Conservation (phyloP, 2,113 vertebrate genomes). For the Butorides virescens region DNA sequence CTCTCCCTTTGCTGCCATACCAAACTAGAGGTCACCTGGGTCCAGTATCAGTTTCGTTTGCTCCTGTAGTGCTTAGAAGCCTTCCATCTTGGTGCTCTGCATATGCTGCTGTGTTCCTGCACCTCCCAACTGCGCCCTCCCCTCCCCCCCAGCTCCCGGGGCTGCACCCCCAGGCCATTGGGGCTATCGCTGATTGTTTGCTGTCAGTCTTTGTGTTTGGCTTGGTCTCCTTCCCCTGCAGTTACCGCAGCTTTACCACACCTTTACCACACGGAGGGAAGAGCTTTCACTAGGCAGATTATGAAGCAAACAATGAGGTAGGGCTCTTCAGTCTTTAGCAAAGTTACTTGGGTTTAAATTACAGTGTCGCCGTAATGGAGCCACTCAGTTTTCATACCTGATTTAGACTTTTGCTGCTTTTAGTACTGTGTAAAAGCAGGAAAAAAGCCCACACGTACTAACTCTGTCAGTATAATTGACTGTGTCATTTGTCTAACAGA, state of each 20-base stretch:
- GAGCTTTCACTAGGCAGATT: background rate
- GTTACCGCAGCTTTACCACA: background rate
- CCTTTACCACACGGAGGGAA: accelerated
- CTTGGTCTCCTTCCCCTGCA: background rate
- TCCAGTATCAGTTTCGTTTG: background rate
- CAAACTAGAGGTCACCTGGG: background rate
- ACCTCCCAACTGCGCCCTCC: background rate
- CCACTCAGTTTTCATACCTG: background rate
- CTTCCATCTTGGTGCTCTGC: background rate
- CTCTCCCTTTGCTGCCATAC: background rate
- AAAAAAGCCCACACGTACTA: background rate
- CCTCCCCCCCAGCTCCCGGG: background rate
- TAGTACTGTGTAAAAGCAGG: background rate
- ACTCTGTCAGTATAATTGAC: background rate
- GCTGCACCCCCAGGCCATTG: background rate
- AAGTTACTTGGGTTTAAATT: background rate
- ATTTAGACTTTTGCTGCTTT: background rate
- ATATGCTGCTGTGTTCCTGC: background rate
- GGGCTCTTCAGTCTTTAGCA: background rate
- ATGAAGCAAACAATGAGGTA: background rate
- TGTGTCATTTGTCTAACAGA: background rate
- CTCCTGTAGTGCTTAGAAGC: background rate
- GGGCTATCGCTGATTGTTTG: accelerated
- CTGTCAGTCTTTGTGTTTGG: background rate
- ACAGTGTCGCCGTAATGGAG: background rate